Base-by-base conservation (phyloP, 2,113 vertebrate genomes). In the Bujurquina vittata region DNA sequence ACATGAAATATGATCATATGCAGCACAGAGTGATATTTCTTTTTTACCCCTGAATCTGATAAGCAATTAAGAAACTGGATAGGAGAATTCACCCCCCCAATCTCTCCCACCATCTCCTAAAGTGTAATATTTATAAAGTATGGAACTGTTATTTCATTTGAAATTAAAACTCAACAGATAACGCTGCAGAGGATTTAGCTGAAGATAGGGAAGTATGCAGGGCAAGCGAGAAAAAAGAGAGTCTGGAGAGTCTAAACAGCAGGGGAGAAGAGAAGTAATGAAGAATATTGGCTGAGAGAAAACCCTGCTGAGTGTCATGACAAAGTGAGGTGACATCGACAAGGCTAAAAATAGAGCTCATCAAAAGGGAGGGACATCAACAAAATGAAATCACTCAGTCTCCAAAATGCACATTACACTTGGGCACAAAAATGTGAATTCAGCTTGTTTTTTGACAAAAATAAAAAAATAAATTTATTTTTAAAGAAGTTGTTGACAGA, bases 251-350 rank as follows among this genome's bases (percentile, higher is more conserved):
- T 23, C 46, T 75, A 90, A 83, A 37, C 86, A 85, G 81, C 83
- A 52, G 76, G 78, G 69, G 75, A 83, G 62, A 59, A 17, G 37
- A 46, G 46, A 75, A 78, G 76, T 80, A 80, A 89, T 89, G 86
- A 86, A 79, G 60, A 57, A 81, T 73, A 77, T 76, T 58, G 78
- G 55, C 80, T 77, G 81, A 80, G 80, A 67, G 63, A 85, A 79
- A 88, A 80, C 79, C 84, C 84, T 57, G 86, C 84, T 79, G 90
- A 65, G 86, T 81, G 89, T 82, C 81, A 84, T 85, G 86, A 89
- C 76, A 86, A 86, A 92, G 86, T 81, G 79, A 75, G 72, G 75
- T 6, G 3, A 83, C 46, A 23, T 61, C 15, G 35, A 77, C 31
- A 55, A 0, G 15, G 46, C 83, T 84, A 84, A 90, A 89, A 88